phyloP scores from a whole-genome alignment of 2,888 invertebrate species.

The Epinotia brunnichana region DNA sequence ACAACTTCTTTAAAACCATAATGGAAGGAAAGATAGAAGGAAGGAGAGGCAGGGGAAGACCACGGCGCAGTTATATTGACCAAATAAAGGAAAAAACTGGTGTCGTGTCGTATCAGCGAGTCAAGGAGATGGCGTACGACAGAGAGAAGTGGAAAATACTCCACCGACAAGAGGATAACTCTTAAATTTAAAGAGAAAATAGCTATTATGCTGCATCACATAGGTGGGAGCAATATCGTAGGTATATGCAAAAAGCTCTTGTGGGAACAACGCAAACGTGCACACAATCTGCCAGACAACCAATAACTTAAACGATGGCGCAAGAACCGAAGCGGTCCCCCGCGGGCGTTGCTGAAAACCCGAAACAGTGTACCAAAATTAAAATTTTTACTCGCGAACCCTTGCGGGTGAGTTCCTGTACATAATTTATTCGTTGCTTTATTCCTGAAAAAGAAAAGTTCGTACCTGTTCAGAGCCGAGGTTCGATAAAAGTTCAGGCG shows the following conservation, averaged over 20 bases:
- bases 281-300: conserved; percentile 19
- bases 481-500: conserved; percentile 72
- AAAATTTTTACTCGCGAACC: conserved; percentile 40
- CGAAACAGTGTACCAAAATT: conserved; percentile 42
- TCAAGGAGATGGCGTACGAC: no score
- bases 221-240: background rate
- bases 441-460: conserved; percentile 56
- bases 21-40: no score
- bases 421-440: conserved; percentile 61
- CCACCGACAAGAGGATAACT: no score
- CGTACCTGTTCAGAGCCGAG: conserved; percentile 65
- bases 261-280: background rate
- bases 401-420: conserved; percentile 46
- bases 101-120: no score
- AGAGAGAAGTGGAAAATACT: no score
- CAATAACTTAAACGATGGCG: conserved; percentile 34
- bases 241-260: conserved; percentile 3
- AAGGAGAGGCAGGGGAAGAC: no score
- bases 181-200: no score
- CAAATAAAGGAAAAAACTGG: no score
- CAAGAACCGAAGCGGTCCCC: conserved; percentile 43
- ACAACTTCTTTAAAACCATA: no score
- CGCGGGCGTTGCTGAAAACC: conserved; percentile 35
- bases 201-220: background rate
- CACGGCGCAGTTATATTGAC: no score